phyloP scores from a whole-genome alignment of 1,140 invertebrate species.

The Bombus pascuorum region DNA sequence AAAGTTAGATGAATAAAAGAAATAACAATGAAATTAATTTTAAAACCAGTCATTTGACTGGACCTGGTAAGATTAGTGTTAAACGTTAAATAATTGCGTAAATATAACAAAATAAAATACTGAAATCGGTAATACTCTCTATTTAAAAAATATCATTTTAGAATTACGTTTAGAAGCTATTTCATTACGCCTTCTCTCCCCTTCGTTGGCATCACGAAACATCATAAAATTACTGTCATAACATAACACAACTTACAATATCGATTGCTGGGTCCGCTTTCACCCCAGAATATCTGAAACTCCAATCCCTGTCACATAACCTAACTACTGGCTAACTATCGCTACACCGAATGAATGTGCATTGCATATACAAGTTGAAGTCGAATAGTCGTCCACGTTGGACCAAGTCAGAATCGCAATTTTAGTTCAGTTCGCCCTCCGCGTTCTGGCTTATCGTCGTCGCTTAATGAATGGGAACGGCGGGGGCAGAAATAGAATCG shows the following conservation, averaged over 20 bases:
- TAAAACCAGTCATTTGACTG: too few relatives aligned
- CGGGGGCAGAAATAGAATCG: constrained; percentile 31
- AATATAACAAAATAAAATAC: too few relatives aligned
- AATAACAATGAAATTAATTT: too few relatives aligned
- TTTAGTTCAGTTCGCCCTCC: neutral
- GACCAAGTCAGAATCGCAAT: constrained; percentile 10
- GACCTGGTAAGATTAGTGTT: too few relatives aligned
- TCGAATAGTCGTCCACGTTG: neutral
- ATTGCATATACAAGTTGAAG: neutral
- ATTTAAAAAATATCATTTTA: too few relatives aligned
- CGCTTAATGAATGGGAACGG: constrained; percentile 25
- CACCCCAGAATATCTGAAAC: constrained; percentile 2
- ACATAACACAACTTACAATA: neutral
- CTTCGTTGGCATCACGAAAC: neutral
- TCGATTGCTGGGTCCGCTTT: neutral
- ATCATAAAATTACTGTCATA: neutral
- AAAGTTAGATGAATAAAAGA: too few relatives aligned
- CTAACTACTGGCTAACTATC: neutral
- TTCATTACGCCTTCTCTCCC: too few relatives aligned
- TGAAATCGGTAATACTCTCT: too few relatives aligned
- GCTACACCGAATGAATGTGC: neutral
- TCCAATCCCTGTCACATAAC: neutral
- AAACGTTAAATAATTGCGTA: too few relatives aligned
- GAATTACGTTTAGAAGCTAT: too few relatives aligned
- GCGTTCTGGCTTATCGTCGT: constrained; percentile 10